A percentile compares a stretch with the other conserved stretches of the same genome.
Evolutionary conservation across 2,113 vertebrate genomes (phyloP).

Genomic region (Rissa tridactyla): DNA sequence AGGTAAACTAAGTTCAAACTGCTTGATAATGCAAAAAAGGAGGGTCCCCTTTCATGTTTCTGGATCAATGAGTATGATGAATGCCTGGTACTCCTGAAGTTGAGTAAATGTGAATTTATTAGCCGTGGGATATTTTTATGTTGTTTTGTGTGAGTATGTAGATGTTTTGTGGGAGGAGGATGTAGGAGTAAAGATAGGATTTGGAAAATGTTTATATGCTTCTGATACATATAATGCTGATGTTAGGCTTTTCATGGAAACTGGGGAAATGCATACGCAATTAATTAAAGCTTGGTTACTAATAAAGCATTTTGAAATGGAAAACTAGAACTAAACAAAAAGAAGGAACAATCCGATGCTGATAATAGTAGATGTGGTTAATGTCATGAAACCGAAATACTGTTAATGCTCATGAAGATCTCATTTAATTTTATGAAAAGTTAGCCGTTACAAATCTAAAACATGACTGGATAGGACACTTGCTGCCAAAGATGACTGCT

Average conservation of each 20-base stretch:
- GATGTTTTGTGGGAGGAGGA: neutral
- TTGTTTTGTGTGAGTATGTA: neutral
- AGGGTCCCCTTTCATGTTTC: neutral
- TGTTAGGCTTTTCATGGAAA: neutral
- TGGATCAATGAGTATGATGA: neutral
- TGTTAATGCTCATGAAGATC: neutral
- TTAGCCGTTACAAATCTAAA: neutral
- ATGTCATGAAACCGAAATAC: neutral
- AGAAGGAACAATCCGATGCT: neutral
- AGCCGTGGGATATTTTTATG: neutral
- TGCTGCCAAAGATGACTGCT: neutral
- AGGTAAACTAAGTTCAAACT: neutral
- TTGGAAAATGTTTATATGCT: neutral
- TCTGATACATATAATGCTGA: neutral
- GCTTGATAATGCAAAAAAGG: neutral
- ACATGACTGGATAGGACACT: neutral
- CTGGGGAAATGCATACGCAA: neutral
- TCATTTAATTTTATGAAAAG: neutral
- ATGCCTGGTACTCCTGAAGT: neutral
- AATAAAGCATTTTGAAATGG: neutral
- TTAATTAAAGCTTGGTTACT: conserved; percentile 19
- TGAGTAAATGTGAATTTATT: neutral
- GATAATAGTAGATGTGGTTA: neutral
- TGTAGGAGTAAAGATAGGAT: neutral
- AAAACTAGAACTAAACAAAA: conserved; percentile 14